phyloP scores from a whole-genome alignment of 1,140 invertebrate genomes.

The Heterodera schachtii region DNA sequence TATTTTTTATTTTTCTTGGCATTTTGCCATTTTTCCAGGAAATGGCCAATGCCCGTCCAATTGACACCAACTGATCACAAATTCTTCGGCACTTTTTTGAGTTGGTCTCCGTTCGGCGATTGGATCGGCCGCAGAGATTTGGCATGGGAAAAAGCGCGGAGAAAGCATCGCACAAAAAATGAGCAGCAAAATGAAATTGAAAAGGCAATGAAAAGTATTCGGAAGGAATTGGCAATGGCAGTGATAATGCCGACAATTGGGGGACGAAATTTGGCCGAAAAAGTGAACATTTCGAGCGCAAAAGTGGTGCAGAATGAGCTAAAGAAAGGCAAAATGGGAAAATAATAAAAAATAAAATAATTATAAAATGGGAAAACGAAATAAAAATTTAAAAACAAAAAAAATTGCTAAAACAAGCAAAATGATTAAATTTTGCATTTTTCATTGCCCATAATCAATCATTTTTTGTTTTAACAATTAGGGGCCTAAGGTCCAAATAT shows the following conservation, averaged over 20 bases:
- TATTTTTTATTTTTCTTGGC: background rate
- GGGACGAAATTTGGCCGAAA: conserved; percentile 3
- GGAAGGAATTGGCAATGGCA: background rate
- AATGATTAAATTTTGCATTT: too few species aligned
- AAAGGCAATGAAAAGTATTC: background rate
- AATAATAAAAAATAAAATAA: background rate
- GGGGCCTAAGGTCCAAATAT: too few species aligned
- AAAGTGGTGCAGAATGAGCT: conserved; percentile 3
- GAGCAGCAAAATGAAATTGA: background rate
- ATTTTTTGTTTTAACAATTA: too few species aligned
- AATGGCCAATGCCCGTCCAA: background rate
- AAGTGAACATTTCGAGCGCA: background rate
- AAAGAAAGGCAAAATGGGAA: background rate
- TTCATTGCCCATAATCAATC: too few species aligned
- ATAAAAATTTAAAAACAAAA: too few species aligned
- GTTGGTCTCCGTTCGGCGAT: background rate
- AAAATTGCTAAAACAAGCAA: too few species aligned
- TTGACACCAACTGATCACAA: background rate
- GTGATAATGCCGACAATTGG: conserved; percentile 16
- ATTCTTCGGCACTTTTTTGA: background rate
- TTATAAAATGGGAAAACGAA: too few species aligned
- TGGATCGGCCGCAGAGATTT: background rate
- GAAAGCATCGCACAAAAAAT: background rate
- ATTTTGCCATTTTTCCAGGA: background rate
- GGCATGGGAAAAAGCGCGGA: too few species aligned